These are phyloP conservation scores for Poecilia latipinna DNA, from an alignment of 2,113 vertebrate species.

Conservation along the genomic window DNA sequence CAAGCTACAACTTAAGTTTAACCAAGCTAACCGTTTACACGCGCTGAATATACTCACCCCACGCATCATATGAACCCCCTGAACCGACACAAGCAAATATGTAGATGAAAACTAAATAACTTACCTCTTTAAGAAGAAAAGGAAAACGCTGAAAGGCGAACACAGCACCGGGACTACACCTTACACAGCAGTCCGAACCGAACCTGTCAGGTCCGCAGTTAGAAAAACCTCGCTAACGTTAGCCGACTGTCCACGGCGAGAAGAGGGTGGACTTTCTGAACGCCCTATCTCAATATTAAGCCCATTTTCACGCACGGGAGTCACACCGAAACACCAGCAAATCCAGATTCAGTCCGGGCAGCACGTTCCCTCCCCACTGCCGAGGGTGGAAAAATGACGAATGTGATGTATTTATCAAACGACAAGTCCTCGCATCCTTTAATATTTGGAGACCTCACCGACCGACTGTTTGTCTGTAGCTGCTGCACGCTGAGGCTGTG, in stretches of 20 bases:
- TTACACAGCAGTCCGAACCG: background rate
- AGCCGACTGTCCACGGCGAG: constrained; percentile 42
- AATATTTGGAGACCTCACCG: constrained; percentile 9
- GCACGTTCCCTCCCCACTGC: background rate
- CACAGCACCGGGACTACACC: background rate
- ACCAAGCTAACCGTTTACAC: constrained; percentile 5
- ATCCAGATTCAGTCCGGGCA: background rate
- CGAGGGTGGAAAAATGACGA: background rate
- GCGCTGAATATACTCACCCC: background rate
- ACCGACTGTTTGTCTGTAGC: constrained; percentile 11
- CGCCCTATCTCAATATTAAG: constrained; percentile 49
- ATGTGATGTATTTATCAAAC: constrained; percentile 37
- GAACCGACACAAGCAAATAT: background rate
- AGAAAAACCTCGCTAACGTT: constrained; percentile 38
- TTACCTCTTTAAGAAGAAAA: constrained; percentile 41
- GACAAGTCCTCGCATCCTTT: constrained; percentile 48
- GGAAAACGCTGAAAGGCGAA: constrained; percentile 11
- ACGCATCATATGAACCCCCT: background rate
- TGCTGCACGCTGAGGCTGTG: constrained; percentile 18
- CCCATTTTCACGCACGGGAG: constrained; percentile 25
- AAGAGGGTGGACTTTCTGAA: constrained; percentile 58
- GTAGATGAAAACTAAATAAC: background rate
- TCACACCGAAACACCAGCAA: background rate
- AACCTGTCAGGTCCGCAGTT: constrained; percentile 32
- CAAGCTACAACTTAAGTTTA: constrained; percentile 32